Percentiles rank a stretch among this genome's conserved stretches.
These are phyloP conservation scores for Nomada ferruginata DNA, from an alignment of 2,888 invertebrate species.

Conservation along the genomic window DNA sequence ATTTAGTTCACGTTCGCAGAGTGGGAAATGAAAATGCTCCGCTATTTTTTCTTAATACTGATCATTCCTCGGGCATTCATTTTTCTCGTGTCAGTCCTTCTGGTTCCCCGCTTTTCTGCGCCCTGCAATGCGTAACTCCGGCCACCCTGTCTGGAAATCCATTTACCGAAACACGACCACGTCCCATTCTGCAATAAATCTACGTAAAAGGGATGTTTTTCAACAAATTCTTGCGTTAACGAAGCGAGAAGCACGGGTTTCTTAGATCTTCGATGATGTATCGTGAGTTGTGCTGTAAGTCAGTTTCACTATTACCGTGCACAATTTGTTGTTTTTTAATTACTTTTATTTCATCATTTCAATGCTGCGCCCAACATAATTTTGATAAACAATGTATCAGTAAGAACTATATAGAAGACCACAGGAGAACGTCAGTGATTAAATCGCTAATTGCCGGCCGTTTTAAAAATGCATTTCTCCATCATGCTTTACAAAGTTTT, in stretches of 20 bases:
- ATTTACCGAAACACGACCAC: conserved; percentile 57
- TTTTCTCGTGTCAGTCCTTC: conserved; percentile 28
- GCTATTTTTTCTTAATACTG: conserved; percentile 22
- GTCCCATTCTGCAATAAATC: conserved; percentile 42
- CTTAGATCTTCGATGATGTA: not conserved
- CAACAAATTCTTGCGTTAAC: conserved; percentile 20
- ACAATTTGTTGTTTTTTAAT: not conserved
- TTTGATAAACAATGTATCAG: too few relatives aligned
- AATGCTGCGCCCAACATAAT: too few relatives aligned
- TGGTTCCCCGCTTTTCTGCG: not conserved
- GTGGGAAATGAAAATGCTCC: conserved; percentile 15
- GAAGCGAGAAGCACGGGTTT: not conserved
- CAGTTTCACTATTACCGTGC: not conserved
- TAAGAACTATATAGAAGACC: not conserved
- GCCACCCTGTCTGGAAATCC: conserved; percentile 49
- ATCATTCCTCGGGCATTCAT: conserved; percentile 27
- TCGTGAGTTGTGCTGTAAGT: not conserved
- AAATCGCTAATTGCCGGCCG: conserved; percentile 8
- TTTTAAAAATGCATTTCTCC: not conserved
- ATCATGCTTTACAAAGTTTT: not conserved
- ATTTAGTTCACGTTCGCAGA: not conserved
- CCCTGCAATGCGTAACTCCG: conserved; percentile 15
- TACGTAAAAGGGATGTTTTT: conserved; percentile 33
- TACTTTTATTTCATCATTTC: too few relatives aligned
- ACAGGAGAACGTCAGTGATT: not conserved